phyloP scores from a whole-genome alignment of 2,113 vertebrate species.

The Burhinus bistriatus region DNA sequence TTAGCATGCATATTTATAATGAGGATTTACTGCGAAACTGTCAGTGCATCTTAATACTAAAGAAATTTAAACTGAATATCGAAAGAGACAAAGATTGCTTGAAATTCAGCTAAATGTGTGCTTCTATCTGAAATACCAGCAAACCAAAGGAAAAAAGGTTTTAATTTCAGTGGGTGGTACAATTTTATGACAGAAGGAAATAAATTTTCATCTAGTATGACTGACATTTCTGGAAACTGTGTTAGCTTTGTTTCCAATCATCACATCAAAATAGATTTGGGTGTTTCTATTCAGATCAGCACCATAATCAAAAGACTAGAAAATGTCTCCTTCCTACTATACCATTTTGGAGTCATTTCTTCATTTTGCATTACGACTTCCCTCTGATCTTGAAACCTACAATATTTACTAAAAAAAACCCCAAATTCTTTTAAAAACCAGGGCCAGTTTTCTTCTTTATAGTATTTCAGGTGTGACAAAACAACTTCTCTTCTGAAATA shows the following conservation, averaged over 20 bases:
- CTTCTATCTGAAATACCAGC: not conserved
- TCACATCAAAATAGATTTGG: not conserved
- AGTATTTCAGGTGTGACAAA: not conserved
- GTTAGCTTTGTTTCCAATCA: not conserved
- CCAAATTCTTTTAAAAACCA: not conserved
- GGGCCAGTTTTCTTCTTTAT: not conserved
- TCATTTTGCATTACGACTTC: not conserved
- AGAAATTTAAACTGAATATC: not conserved
- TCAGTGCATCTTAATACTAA: not conserved
- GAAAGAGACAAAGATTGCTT: not conserved
- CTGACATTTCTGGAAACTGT: not conserved
- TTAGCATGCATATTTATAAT: not conserved
- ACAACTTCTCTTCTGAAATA: not conserved
- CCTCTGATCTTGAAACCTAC: not conserved
- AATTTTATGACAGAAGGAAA: not conserved
- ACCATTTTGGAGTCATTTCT: not conserved
- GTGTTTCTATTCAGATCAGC: slow-evolving; percentile 11
- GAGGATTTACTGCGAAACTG: not conserved
- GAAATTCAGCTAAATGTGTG: not conserved
- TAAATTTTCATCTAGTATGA: not conserved
- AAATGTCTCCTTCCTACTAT: not conserved
- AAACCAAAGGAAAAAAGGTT: not conserved
- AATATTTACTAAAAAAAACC: not conserved
- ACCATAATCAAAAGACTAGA: not conserved
- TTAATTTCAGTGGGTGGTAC: not conserved